These are phyloP conservation scores for Mico argentatus DNA, from an alignment of 2,797 vertebrate genomes.

Conservation along the genomic window DNA sequence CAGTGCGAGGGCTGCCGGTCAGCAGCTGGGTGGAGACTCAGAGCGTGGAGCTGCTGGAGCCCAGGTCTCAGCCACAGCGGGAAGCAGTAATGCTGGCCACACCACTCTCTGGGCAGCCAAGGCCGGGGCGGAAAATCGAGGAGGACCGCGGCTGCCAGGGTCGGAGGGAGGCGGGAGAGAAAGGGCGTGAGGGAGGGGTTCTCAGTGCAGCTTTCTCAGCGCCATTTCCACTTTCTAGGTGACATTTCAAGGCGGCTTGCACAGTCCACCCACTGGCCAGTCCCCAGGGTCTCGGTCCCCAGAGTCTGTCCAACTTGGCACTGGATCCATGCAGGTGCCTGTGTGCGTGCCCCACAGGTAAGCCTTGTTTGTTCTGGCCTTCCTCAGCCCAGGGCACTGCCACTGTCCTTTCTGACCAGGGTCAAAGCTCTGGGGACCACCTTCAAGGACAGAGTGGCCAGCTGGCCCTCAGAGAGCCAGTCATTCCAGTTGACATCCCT, in stretches of 20 bases:
- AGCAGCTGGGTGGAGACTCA: background rate
- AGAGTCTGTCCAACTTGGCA: rapidly evolving
- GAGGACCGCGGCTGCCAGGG: rapidly evolving
- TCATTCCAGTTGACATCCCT: background rate
- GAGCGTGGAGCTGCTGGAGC: background rate
- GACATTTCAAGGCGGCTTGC: rapidly evolving
- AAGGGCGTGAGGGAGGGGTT: rapidly evolving
- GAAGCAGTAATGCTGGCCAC: no score
- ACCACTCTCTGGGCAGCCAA: rapidly evolving
- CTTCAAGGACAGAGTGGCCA: background rate
- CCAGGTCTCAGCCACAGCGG: background rate
- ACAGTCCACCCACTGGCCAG: rapidly evolving
- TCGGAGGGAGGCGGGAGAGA: rapidly evolving
- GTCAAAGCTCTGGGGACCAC: background rate
- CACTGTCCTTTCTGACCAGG: rapidly evolving
- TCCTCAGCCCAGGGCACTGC: background rate
- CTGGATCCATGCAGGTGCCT: rapidly evolving
- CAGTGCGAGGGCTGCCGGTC: background rate
- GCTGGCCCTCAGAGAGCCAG: background rate
- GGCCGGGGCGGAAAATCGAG: background rate
- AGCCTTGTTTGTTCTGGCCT: rapidly evolving
- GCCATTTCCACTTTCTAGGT: rapidly evolving
- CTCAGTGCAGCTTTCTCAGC: no score
- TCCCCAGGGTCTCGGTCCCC: rapidly evolving
- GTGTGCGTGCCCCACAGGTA: rapidly evolving